Evolutionary conservation across 2,113 vertebrate species (phyloP).

Genomic region (Excalfactoria chinensis): DNA sequence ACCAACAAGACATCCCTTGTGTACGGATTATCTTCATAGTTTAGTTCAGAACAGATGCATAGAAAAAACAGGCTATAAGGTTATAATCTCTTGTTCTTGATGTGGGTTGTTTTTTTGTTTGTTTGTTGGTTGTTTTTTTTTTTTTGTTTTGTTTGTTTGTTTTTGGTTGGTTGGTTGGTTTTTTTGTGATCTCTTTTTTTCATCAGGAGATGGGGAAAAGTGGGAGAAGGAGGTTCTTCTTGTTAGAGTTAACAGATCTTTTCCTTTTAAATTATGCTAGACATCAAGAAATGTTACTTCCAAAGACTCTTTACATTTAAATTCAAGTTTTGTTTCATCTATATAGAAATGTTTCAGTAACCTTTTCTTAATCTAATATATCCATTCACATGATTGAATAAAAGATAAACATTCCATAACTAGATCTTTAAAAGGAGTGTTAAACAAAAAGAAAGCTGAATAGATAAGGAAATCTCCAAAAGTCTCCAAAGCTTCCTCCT

Average conservation of each 20-base stretch:
- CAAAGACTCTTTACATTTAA: not conserved
- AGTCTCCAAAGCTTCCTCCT: not conserved
- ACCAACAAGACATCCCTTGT: not conserved
- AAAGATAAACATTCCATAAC: not conserved
- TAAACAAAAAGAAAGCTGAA: not conserved
- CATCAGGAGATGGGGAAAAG: rapidly evolving
- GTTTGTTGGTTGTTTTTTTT: too few species aligned
- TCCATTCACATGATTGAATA: not conserved
- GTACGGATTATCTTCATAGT: not conserved
- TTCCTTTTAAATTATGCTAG: not conserved
- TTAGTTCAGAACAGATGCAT: not conserved
- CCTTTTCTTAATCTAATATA: not conserved
- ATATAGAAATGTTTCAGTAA: not conserved
- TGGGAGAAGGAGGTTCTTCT: not conserved
- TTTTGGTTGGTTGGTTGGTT: too few species aligned
- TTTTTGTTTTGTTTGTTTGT: too few species aligned
- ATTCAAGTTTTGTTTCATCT: not conserved
- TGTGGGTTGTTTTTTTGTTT: too few species aligned
- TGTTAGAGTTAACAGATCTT: not conserved
- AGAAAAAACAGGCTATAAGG: not conserved
- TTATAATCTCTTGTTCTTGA: not conserved
- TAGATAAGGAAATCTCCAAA: not conserved
- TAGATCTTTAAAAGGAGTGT: not conserved
- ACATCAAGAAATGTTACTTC: not conserved
- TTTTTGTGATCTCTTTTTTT: too few species aligned